These are phyloP conservation scores for Bombyx mori DNA, from an alignment of 1,140 invertebrate species.

Conservation along the genomic window ASM3026992v2 NC_085113.1:12772501-12773000, in stretches of 20 bases:
- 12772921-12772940: too few relatives aligned
- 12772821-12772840: too few relatives aligned
- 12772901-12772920: too few relatives aligned
- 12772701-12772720: constrained; percentile 23
- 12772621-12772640: constrained; percentile 40
- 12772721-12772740: constrained; percentile 45
- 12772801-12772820: too few relatives aligned
- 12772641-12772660: constrained; percentile 54
- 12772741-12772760: constrained; percentile 44
- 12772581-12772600: constrained; percentile 27
- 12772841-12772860: too few relatives aligned
- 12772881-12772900: too few relatives aligned
- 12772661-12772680: constrained; percentile 42
- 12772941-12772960: too few relatives aligned
- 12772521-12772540: neutral
- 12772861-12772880: too few relatives aligned
- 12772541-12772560: neutral
- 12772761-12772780: constrained; percentile 52
- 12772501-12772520: too few relatives aligned
- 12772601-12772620: constrained; percentile 33
- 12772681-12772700: constrained; percentile 50
- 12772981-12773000: too few relatives aligned
- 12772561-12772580: constrained; percentile 8
- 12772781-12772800: too few relatives aligned
- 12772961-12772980: too few relatives aligned